These are phyloP conservation scores for Rhyacophila evoluta DNA, from an alignment of 2,888 invertebrate genomes.

Conservation along the genomic window DNA sequence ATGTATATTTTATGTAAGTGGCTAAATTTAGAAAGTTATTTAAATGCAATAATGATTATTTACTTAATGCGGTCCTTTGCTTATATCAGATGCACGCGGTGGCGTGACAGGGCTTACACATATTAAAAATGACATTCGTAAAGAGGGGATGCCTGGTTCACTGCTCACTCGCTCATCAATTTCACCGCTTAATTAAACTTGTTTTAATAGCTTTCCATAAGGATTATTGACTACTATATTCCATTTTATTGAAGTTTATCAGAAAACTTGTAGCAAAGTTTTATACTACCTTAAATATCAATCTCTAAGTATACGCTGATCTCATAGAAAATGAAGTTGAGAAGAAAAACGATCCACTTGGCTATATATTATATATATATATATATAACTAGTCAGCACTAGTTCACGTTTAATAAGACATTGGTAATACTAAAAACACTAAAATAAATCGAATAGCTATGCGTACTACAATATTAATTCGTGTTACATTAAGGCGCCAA, in stretches of 20 bases:
- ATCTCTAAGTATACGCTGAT: not conserved
- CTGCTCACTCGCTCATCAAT: not conserved
- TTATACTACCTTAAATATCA: not conserved
- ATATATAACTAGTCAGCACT: too few relatives aligned
- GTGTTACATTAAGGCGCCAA: too few relatives aligned
- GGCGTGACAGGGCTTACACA: not conserved
- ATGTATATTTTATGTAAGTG: too few relatives aligned
- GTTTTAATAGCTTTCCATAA: not conserved
- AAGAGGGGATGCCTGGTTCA: not conserved
- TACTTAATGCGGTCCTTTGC: not conserved
- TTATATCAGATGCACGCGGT: slow-evolving; percentile 12
- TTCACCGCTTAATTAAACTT: not conserved
- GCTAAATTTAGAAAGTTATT: too few relatives aligned
- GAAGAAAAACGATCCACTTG: too few relatives aligned
- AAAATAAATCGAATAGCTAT: too few relatives aligned
- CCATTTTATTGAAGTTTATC: not conserved
- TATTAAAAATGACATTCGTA: slow-evolving; percentile 14
- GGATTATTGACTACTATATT: not conserved
- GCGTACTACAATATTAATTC: too few relatives aligned
- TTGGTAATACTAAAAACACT: too few relatives aligned
- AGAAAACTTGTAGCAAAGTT: too few relatives aligned
- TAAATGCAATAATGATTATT: too few relatives aligned
- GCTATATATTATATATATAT: too few relatives aligned
- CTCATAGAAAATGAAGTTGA: not conserved
- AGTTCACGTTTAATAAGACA: too few relatives aligned